phyloP scores from a whole-genome alignment of 2,797 vertebrate genomes.

The Paguma larvata region DNA sequence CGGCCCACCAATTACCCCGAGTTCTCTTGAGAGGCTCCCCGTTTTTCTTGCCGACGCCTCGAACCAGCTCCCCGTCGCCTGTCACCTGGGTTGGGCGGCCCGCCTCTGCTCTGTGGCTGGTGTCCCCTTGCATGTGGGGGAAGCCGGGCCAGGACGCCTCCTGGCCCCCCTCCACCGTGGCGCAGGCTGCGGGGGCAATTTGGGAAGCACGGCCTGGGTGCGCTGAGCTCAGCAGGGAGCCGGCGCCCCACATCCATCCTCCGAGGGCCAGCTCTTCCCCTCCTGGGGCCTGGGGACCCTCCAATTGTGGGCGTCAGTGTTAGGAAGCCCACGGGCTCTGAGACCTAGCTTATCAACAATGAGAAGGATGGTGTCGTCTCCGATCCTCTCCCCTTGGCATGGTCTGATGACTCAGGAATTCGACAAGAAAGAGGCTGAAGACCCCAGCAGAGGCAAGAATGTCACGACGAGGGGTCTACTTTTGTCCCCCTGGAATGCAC shows the following conservation, averaged over 20 bases:
- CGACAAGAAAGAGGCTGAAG: background rate
- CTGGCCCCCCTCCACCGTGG: rapidly evolving
- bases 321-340: background rate
- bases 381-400: background rate
- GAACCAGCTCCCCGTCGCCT: rapidly evolving
- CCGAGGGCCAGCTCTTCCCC: background rate
- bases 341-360: background rate
- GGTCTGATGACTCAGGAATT: background rate
- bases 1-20: background rate
- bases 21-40: background rate
- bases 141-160: rapidly evolving
- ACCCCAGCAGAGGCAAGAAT: background rate
- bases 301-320: rapidly evolving
- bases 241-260: too few species aligned
- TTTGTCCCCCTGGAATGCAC: background rate
- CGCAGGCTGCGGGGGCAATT: too few species aligned
- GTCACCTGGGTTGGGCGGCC: too few species aligned
- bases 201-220: rapidly evolving
- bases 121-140: background rate
- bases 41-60: background rate
- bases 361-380: background rate
- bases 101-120: rapidly evolving
- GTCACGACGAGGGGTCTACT: background rate
- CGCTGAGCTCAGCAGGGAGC: too few species aligned
- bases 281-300: rapidly evolving